These are phyloP conservation scores for Anolis carolinensis DNA, from an alignment of 2,113 vertebrate species.

Conservation along the genomic window DNA sequence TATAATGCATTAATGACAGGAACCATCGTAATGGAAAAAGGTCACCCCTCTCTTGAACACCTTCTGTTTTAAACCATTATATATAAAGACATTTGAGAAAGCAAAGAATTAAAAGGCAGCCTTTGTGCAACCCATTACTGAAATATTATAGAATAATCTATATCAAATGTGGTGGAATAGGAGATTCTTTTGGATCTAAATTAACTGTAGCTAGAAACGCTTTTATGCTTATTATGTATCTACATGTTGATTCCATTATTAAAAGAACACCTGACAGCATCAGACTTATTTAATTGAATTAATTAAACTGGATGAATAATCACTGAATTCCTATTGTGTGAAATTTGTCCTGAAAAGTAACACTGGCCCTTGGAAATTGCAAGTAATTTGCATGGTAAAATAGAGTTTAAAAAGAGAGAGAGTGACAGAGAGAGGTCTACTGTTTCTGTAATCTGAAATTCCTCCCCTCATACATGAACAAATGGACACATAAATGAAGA, in stretches of 20 bases:
- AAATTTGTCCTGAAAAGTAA: slow-evolving; percentile 83
- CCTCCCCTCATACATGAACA: slow-evolving; percentile 63
- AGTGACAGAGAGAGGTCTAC: slow-evolving; percentile 54
- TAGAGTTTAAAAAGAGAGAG: slow-evolving; percentile 58
- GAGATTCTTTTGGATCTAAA: slow-evolving; percentile 89
- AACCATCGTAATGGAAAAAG: slow-evolving; percentile 90
- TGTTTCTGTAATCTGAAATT: slow-evolving; percentile 65
- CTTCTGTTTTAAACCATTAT: slow-evolving; percentile 88
- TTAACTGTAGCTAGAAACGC: slow-evolving; percentile 87
- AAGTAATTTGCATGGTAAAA: slow-evolving; percentile 79
- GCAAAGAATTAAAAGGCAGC: slow-evolving; percentile 88
- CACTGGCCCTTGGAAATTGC: slow-evolving; percentile 81
- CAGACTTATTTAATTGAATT: slow-evolving; percentile 92
- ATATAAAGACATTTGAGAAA: slow-evolving; percentile 85
- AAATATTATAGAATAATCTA: slow-evolving; percentile 88
- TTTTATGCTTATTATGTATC: slow-evolving; percentile 90
- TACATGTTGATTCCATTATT: slow-evolving; percentile 94
- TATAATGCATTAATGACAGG: slow-evolving; percentile 89
- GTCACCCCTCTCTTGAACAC: slow-evolving; percentile 85
- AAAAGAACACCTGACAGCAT: slow-evolving; percentile 89
- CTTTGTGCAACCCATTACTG: slow-evolving; percentile 86
- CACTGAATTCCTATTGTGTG: slow-evolving; percentile 82
- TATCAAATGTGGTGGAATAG: slow-evolving; percentile 84
- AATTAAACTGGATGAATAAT: slow-evolving; percentile 88
- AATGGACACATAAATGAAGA: slow-evolving; percentile 72